phyloP scores from a whole-genome alignment of 2,888 invertebrate genomes.

The Eupithecia pulchellata region DNA sequence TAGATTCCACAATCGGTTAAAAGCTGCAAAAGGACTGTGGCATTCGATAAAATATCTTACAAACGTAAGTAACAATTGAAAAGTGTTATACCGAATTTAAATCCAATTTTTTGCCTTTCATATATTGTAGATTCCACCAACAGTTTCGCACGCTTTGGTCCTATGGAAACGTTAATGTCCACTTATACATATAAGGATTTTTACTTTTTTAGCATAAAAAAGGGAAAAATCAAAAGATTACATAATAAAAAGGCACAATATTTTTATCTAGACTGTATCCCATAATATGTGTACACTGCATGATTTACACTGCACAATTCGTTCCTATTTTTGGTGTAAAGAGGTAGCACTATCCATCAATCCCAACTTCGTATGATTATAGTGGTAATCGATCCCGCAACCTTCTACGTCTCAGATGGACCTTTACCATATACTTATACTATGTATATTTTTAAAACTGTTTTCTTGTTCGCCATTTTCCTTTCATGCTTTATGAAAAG shows the following conservation, averaged over 20 bases:
- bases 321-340: neutral
- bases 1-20: neutral
- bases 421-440: conserved; percentile 18
- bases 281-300: too few relatives aligned
- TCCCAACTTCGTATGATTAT: neutral
- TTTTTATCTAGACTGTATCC: too few relatives aligned
- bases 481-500: conserved; percentile 51
- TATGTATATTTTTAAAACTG: conserved; percentile 51
- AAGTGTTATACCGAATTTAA: too few relatives aligned
- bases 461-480: conserved; percentile 47
- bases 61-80: too few relatives aligned
- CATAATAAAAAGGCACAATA: too few relatives aligned
- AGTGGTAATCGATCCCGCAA: neutral
- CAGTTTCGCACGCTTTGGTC: neutral
- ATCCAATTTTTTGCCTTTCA: too few relatives aligned
- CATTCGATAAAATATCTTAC: neutral
- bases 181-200: too few relatives aligned
- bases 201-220: too few relatives aligned
- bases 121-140: too few relatives aligned
- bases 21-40: neutral
- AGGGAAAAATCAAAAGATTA: too few relatives aligned
- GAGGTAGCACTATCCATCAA: neutral
- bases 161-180: neutral
- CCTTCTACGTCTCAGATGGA: neutral
- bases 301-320: neutral